Percentiles rank a stretch among this genome's conserved stretches.
Evolutionary conservation across 2,797 vertebrate genomes (phyloP).

Genomic region (Chromobotia macracanthus): DNA sequence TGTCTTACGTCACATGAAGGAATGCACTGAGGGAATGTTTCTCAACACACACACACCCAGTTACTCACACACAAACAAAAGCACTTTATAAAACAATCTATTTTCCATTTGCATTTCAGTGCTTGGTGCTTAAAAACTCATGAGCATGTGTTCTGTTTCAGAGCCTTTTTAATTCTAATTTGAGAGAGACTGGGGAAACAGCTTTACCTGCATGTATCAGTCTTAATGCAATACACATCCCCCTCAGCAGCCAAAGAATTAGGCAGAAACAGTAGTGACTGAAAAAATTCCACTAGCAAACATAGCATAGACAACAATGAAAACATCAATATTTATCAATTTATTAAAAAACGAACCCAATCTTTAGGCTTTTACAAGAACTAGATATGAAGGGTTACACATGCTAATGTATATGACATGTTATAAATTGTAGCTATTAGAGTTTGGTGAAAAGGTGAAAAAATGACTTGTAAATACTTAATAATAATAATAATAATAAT

Average conservation of each 20-base stretch:
- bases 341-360: neutral
- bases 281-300: neutral
- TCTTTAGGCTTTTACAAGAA: no score
- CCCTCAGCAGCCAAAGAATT: neutral
- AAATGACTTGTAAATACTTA: neutral
- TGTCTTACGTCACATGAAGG: constrained; percentile 15
- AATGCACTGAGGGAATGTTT: constrained; percentile 8
- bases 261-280: neutral
- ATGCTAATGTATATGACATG: no score
- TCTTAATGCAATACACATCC: constrained; percentile 8
- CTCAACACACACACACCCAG: constrained; percentile 24
- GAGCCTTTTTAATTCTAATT: constrained; percentile 31
- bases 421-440: neutral
- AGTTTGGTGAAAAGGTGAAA: neutral
- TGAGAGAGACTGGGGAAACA: neutral
- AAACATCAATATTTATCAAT: neutral
- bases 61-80: constrained; percentile 16
- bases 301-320: neutral
- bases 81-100: constrained; percentile 25
- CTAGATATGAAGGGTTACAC: neutral
- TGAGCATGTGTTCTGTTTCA: neutral
- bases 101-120: constrained; percentile 20
- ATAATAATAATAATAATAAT: neutral
- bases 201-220: neutral
- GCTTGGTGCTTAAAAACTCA: neutral